Evolutionary conservation across 1,140 invertebrate species (phyloP).

Genomic region (Sycophaga agraensis): DNA sequence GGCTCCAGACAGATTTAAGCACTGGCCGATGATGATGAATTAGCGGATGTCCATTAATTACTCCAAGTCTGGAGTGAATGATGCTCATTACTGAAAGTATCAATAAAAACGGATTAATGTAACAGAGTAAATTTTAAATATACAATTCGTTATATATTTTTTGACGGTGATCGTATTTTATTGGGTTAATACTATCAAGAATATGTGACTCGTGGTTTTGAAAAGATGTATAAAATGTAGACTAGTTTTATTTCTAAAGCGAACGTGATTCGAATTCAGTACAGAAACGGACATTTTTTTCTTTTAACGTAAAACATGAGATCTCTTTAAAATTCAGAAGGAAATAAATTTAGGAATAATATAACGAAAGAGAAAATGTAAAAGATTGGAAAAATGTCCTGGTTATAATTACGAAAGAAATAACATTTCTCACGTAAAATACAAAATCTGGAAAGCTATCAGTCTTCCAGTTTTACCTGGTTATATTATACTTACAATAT

Average conservation of each 20-base stretch:
- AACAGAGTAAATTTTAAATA: not conserved
- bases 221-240: too few species aligned
- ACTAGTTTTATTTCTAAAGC: too few species aligned
- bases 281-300: too few species aligned
- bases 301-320: not conserved
- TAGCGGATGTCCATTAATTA: too few species aligned
- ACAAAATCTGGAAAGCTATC: too few species aligned
- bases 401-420: not conserved
- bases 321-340: not conserved
- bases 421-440: not conserved
- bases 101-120: too few species aligned
- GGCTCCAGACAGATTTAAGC: slow-evolving; percentile 23
- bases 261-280: too few species aligned
- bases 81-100: too few species aligned
- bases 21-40: slow-evolving; percentile 12
- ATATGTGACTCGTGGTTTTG: too few species aligned
- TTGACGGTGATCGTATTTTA: not conserved
- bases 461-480: too few species aligned
- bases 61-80: not conserved
- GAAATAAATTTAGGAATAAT: not conserved
- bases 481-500: too few species aligned
- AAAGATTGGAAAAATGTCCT: not conserved
- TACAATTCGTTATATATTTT: not conserved
- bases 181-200: too few species aligned
- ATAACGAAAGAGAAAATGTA: not conserved